Evolutionary conservation across 2,113 vertebrate species (phyloP).

Genomic region (Epinephelus lanceolatus): DNA sequence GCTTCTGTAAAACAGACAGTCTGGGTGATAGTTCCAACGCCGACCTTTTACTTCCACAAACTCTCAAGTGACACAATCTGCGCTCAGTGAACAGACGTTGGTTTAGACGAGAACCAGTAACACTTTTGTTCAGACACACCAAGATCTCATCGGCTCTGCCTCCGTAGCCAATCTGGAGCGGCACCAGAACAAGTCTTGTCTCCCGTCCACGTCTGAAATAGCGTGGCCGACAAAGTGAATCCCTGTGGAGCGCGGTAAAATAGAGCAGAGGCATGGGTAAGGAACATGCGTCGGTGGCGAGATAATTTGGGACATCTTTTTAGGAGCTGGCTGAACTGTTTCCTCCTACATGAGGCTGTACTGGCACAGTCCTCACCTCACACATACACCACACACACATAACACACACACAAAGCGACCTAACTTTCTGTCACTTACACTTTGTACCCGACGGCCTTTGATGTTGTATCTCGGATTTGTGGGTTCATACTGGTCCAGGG

Average conservation of each 20-base stretch:
- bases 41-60: slow-evolving; percentile 47
- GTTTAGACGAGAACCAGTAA: slow-evolving; percentile 52
- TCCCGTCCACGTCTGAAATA: slow-evolving; percentile 69
- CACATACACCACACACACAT: slow-evolving; percentile 25
- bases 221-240: slow-evolving; percentile 55
- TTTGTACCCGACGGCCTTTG: neutral
- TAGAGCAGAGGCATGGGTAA: slow-evolving; percentile 44
- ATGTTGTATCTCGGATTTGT: neutral
- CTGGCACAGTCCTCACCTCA: slow-evolving; percentile 46
- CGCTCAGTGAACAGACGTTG: slow-evolving; percentile 57
- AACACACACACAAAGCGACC: neutral
- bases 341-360: slow-evolving; percentile 56
- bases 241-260: slow-evolving; percentile 61
- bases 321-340: slow-evolving; percentile 68
- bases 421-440: slow-evolving; percentile 54
- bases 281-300: slow-evolving; percentile 74
- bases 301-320: slow-evolving; percentile 74
- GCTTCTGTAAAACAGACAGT: slow-evolving; percentile 25
- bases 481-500: neutral
- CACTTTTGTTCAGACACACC: slow-evolving; percentile 49
- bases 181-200: slow-evolving; percentile 54
- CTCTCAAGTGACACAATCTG: slow-evolving; percentile 37
- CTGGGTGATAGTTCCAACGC: slow-evolving; percentile 18
- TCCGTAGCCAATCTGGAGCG: slow-evolving; percentile 56
- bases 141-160: slow-evolving; percentile 40